Evolutionary conservation across 2,797 vertebrate species (phyloP), one percentile per base, ranked within the genome.

Genomic region (Cheirogaleus major): DNA sequence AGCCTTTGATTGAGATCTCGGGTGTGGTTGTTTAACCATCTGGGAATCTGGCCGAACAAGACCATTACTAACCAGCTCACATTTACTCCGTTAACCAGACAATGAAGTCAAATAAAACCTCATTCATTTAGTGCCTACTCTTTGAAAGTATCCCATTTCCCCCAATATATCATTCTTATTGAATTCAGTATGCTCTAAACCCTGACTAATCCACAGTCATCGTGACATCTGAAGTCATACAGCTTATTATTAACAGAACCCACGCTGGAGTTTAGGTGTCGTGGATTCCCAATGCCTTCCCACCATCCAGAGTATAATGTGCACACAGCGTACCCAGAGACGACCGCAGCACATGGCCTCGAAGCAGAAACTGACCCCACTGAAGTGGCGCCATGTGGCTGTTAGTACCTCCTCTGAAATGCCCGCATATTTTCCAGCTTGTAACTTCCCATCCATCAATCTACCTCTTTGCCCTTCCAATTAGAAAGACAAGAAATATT

Each of bases 131-230:
- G 35, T 79, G 78, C 90, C 45, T 20, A 50, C 88, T 91, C 96
- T 96, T 83, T 61, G 96, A 97, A 96, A 89, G 30, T 23, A 84
- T 95, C 95, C 89, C 13, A 93, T 96, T 89, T 89, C 80, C 72
- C 67, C 72, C 91, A 55, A 80, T 93, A 65, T 73, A 78, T 95
- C 96, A 93, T 95, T 86, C 79, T 91, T 86, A 72, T 41, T 73
- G 82, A 95, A 83, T 63, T 94, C 91, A 70, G 30, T 55, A 55
- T 7, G 38, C 93, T 79, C 0, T 80, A 89, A 83, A 43, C 50
- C 45, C 90, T 67, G 81, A 65, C 70, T 69, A 80, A 82, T 73
- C 85, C 89, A n/a, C 12, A 75, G 91, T 59, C 79, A 4, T 11
- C 38, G 75, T 1, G 32, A 83, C 30, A 69, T 14, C 86, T 61